A percentile compares a stretch with the other conserved stretches of the same genome.
phyloP scores from a whole-genome alignment of 2,797 vertebrate species.

The Macropus fuliginosus region DNA sequence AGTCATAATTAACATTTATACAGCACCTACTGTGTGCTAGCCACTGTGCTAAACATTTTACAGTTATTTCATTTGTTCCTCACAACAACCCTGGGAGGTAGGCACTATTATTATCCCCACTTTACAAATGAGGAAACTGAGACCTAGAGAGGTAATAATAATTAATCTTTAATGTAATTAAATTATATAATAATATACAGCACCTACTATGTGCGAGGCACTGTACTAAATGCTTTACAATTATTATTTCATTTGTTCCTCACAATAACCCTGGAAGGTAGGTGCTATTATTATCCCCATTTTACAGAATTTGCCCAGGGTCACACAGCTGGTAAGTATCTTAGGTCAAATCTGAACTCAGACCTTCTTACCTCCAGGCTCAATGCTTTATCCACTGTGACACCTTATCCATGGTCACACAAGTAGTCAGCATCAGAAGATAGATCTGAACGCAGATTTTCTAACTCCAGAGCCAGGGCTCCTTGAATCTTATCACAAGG shows the following conservation, averaged over 20 bases:
- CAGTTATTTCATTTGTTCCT: neutral
- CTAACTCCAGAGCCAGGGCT: neutral
- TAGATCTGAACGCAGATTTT: neutral
- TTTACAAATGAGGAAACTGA: neutral
- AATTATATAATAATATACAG: neutral
- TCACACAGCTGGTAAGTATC: neutral
- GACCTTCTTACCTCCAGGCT: neutral
- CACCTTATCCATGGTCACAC: neutral
- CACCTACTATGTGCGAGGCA: neutral
- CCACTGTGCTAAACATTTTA: neutral
- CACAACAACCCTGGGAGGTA: neutral
- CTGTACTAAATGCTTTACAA: neutral
- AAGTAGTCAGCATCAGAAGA: neutral
- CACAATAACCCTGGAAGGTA: neutral
- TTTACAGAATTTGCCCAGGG: neutral
- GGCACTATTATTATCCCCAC: neutral
- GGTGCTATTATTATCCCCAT: neutral
- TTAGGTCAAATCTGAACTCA: neutral
- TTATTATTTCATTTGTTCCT: neutral
- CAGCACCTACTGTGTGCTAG: neutral
- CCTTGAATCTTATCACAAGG: neutral
- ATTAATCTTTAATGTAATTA: neutral
- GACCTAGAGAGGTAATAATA: neutral
- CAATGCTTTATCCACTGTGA: neutral
- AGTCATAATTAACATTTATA: neutral